Conservation (phyloP, 30 jellyfish, hydroid and myxozoan genomes). For the Cassiopea xamachana region DNA sequence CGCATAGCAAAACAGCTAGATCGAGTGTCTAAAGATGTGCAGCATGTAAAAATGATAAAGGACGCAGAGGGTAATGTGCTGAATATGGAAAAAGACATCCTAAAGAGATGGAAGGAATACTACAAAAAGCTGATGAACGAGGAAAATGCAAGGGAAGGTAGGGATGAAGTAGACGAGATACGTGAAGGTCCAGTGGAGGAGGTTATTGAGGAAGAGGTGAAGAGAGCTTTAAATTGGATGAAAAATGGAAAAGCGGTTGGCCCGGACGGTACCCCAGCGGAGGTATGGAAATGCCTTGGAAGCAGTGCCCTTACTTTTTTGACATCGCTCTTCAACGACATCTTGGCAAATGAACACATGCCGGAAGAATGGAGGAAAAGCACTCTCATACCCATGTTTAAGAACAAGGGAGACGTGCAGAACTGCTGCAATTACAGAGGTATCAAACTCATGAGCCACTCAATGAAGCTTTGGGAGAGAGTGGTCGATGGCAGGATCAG, state of each 20-base stretch:
- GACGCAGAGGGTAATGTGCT: slow-evolving; percentile 5
- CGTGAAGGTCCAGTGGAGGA: slow-evolving; percentile 11
- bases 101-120: slow-evolving; percentile 28
- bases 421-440: slow-evolving; percentile 39
- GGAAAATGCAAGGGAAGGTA: slow-evolving; percentile 12
- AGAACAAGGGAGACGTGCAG: slow-evolving; percentile 47
- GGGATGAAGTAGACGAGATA: slow-evolving; percentile 1
- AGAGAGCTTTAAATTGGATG: slow-evolving; percentile 21
- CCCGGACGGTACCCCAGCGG: slow-evolving; percentile 50
- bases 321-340: neutral
- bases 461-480: slow-evolving; percentile 1
- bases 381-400: slow-evolving; percentile 19
- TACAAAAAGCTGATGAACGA: slow-evolving; percentile 23
- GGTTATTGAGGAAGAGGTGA: slow-evolving; percentile 18
- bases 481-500: slow-evolving; percentile 11
- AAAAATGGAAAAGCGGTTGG: slow-evolving; percentile 52
- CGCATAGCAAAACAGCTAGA: slow-evolving; percentile 36
- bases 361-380: slow-evolving; percentile 47
- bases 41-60: slow-evolving; percentile 18
- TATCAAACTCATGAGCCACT: slow-evolving; percentile 13
- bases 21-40: slow-evolving; percentile 25
- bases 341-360: slow-evolving; percentile 32
- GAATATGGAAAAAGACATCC: slow-evolving; percentile 8
- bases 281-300: slow-evolving; percentile 36
- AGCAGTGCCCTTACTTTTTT: neutral